Percentiles rank a stretch among this genome's conserved stretches.
Evolutionary conservation across 2,888 invertebrate species (phyloP).

Genomic region (Ophion slaviceki): DNA sequence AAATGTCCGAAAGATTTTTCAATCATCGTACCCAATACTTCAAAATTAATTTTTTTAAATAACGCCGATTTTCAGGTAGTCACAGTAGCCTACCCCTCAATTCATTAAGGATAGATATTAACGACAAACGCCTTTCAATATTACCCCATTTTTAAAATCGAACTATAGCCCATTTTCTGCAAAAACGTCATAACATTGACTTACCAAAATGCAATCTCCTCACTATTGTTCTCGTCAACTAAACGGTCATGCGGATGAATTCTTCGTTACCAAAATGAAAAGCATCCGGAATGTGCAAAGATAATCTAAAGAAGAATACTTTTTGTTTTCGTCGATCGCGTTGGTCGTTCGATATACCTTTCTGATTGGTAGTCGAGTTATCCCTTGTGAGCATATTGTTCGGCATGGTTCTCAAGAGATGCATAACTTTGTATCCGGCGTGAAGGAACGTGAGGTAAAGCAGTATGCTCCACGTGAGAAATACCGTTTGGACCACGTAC

Average conservation of each 20-base stretch:
- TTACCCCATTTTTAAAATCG: too few relatives aligned
- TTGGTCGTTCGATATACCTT: conserved; percentile 75
- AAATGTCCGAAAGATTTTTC: too few relatives aligned
- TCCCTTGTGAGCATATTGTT: conserved; percentile 82
- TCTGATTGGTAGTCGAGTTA: conserved; percentile 81
- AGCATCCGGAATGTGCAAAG: neutral
- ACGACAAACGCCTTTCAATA: too few relatives aligned
- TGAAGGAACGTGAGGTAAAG: conserved; percentile 85
- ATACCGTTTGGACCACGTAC: conserved; percentile 84
- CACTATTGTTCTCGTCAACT: neutral
- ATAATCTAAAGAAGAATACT: neutral
- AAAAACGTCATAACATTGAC: neutral
- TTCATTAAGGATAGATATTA: too few relatives aligned
- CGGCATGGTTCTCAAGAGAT: conserved; percentile 83
- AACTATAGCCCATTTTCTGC: neutral
- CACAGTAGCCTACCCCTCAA: too few relatives aligned
- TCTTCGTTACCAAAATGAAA: neutral
- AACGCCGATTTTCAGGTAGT: too few relatives aligned
- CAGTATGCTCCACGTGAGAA: conserved; percentile 85
- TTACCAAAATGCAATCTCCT: neutral
- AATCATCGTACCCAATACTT: too few relatives aligned
- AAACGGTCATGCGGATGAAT: neutral
- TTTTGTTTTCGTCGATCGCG: neutral
- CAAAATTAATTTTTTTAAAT: too few relatives aligned
- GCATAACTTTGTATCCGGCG: conserved; percentile 84